Conservation (phyloP, 1,140 invertebrate genomes). For the Popillia japonica region DNA sequence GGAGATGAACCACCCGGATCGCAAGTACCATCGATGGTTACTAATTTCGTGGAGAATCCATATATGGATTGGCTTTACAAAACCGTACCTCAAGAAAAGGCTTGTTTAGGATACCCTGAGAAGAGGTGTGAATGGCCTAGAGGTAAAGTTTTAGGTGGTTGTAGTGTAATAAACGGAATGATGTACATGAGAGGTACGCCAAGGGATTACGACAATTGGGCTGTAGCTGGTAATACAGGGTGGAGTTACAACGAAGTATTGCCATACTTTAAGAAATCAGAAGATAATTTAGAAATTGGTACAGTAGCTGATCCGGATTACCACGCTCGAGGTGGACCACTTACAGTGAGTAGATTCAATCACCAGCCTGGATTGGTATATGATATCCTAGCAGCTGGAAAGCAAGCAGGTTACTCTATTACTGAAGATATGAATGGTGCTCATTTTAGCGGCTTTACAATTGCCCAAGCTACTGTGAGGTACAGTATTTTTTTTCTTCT, state of each 20-base stretch:
- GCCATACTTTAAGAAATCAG: conserved; percentile 67
- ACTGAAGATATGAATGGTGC: conserved; percentile 69
- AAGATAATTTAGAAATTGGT: conserved; percentile 65
- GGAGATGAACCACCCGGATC: conserved; percentile 66
- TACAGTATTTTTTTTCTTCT: conserved; percentile 34
- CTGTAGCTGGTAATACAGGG: conserved; percentile 55
- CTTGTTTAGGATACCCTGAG: conserved; percentile 64
- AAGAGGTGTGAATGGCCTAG: conserved; percentile 65
- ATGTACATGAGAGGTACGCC: conserved; percentile 77
- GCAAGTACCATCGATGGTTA: conserved; percentile 66
- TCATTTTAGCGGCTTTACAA: conserved; percentile 59
- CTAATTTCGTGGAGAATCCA: conserved; percentile 64
- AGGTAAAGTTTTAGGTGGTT: conserved; percentile 70
- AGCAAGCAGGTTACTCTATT: conserved; percentile 65
- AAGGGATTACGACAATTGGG: conserved; percentile 78
- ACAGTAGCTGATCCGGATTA: conserved; percentile 58
- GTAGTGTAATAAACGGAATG: conserved; percentile 75
- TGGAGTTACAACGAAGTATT: conserved; percentile 62
- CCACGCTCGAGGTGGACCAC: conserved; percentile 62
- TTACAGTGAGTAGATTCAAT: conserved; percentile 64
- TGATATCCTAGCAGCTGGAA: conserved; percentile 68
- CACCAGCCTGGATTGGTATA: conserved; percentile 64
- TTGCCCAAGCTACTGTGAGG: conserved; percentile 58
- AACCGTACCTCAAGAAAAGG: conserved; percentile 69
- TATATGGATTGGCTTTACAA: conserved; percentile 72